Conservation (phyloP, 2,113 vertebrate species). For the Casuarius casuarius region DNA sequence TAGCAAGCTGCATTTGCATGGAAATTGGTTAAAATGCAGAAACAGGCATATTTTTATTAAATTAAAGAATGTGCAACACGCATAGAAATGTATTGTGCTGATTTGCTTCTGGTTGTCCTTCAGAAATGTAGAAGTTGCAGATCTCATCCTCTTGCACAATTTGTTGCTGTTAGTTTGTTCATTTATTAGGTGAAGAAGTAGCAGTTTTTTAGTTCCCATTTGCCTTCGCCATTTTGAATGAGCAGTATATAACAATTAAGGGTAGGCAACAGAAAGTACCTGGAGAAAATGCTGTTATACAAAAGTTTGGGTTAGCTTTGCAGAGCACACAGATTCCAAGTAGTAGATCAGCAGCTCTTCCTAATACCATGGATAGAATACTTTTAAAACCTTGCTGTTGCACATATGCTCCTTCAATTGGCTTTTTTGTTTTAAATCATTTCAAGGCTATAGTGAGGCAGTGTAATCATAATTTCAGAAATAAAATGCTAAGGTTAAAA, state of each 20-base stretch:
- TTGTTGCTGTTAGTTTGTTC: not conserved
- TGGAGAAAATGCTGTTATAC: not conserved
- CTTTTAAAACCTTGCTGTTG: not conserved
- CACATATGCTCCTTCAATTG: not conserved
- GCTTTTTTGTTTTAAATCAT: not conserved
- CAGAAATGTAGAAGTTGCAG: not conserved
- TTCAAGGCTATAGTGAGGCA: not conserved
- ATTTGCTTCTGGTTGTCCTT: not conserved
- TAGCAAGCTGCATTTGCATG: not conserved
- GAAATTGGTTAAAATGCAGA: not conserved
- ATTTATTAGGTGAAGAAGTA: not conserved
- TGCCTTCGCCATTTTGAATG: not conserved
- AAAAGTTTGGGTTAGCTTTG: not conserved
- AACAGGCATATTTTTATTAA: not conserved
- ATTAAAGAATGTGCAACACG: not conserved
- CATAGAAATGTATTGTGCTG: not conserved
- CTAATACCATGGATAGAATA: not conserved
- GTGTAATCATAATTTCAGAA: not conserved
- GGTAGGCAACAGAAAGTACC: not conserved
- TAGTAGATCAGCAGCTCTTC: not conserved
- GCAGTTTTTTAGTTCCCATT: not conserved
- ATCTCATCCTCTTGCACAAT: not conserved
- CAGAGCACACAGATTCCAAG: not conserved
- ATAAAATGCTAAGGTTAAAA: not conserved
- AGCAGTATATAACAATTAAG: not conserved